Conservation (phyloP, 2,888 invertebrate species). For the Microplitis manilae region DNA sequence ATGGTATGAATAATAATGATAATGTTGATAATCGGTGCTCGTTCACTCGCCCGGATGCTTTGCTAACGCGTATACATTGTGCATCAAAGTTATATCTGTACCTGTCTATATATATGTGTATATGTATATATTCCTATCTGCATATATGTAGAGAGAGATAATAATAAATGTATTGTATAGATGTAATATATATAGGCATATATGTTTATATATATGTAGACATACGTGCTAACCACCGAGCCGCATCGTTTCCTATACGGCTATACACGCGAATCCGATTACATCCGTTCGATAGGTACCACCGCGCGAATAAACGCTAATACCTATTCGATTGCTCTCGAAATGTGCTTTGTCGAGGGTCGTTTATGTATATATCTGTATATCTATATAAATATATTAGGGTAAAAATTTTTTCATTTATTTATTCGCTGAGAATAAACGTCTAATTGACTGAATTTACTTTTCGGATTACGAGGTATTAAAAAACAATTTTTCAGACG, state of each 20-base stretch:
- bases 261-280: slow-evolving; percentile 15
- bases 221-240: slow-evolving; percentile 16
- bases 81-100: slow-evolving; percentile 21
- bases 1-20: slow-evolving; percentile 41
- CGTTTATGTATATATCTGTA: too few species aligned
- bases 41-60: slow-evolving; percentile 35
- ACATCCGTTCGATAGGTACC: slow-evolving; percentile 17
- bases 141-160: neutral
- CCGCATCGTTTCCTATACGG: slow-evolving; percentile 22
- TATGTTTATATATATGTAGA: neutral
- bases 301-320: slow-evolving; percentile 17
- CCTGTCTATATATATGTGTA: neutral
- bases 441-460: slow-evolving; percentile 1
- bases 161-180: neutral
- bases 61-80: slow-evolving; percentile 20
- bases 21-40: slow-evolving; percentile 39
- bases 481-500: slow-evolving; percentile 1
- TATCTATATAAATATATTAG: neutral
- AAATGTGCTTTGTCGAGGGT: slow-evolving; percentile 19
- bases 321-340: slow-evolving; percentile 15
- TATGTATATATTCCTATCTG: slow-evolving; percentile 5
- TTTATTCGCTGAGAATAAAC: too few species aligned
- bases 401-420: too few species aligned
- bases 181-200: neutral
- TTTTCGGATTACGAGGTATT: neutral